A percentile compares a stretch with the other conserved stretches of the same genome.
These are phyloP conservation scores for Pristionchus pacificus DNA, from an alignment of 1,140 invertebrate species.

Conservation along the genomic window DNA sequence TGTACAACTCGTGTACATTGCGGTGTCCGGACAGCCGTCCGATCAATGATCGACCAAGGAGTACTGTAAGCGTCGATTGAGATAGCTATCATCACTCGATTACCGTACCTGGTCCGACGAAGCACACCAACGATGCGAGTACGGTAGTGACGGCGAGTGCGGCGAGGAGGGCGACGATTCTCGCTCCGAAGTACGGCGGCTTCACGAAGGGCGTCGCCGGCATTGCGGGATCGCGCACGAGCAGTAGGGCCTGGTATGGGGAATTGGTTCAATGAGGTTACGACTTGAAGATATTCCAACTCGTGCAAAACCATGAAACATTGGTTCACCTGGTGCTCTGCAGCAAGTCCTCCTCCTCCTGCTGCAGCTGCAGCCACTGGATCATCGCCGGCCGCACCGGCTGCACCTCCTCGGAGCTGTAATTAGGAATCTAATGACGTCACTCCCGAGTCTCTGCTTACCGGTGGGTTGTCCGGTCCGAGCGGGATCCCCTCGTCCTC, in stretches of 20 bases:
- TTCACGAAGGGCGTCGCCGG: constrained; percentile 78
- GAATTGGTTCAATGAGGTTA: constrained; percentile 38
- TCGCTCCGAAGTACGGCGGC: constrained; percentile 75
- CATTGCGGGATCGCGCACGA: constrained; percentile 50
- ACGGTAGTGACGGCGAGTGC: constrained; percentile 80
- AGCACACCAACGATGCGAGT: constrained; percentile 72
- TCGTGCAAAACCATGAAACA: neutral
- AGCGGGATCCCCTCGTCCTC: constrained; percentile 26
- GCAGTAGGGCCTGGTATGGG: constrained; percentile 63
- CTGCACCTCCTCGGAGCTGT: neutral
- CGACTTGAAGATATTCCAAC: neutral
- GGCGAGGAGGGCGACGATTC: constrained; percentile 71
- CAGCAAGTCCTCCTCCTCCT: constrained; percentile 54
- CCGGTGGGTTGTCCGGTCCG: too few species aligned
- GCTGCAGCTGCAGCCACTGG: constrained; percentile 6
- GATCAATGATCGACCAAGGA: constrained; percentile 43
- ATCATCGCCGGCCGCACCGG: constrained; percentile 1
- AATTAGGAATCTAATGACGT: too few species aligned
- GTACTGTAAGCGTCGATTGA: constrained; percentile 45
- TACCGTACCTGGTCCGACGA: constrained; percentile 74
- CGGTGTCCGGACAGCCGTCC: constrained; percentile 26
- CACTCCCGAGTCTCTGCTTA: too few species aligned
- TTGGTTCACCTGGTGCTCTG: constrained; percentile 21
- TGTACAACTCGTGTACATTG: constrained; percentile 39
- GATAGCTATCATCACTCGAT: constrained; percentile 12